A percentile compares a stretch with the other conserved stretches of the same genome.
Conservation (phyloP, 2,888 invertebrate species). For the Diarsia mendica region DNA sequence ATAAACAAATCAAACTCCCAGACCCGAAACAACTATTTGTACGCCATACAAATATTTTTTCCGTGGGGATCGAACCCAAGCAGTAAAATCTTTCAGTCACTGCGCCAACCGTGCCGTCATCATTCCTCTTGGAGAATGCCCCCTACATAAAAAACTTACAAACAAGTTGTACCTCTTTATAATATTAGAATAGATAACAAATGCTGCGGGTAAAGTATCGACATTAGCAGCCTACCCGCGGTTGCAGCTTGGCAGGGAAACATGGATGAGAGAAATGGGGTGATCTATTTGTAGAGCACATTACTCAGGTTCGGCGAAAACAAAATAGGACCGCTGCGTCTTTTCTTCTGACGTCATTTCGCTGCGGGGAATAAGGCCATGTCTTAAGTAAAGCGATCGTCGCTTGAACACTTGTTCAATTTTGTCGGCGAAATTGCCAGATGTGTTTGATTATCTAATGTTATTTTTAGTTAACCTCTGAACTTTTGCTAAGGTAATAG, state of each 20-base stretch:
- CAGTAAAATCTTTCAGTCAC: too few species aligned
- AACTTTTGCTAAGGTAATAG: not conserved
- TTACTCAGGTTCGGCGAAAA: slow-evolving; percentile 42
- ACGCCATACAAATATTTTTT: too few species aligned
- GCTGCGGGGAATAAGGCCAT: slow-evolving; percentile 3
- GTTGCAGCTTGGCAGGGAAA: slow-evolving; percentile 29
- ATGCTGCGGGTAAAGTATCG: slow-evolving; percentile 17
- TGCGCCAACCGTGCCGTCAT: too few species aligned
- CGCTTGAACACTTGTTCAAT: not conserved
- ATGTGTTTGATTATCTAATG: not conserved
- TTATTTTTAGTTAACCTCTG: not conserved
- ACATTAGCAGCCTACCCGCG: slow-evolving; percentile 30
- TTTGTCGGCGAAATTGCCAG: not conserved
- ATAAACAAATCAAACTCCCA: too few species aligned
- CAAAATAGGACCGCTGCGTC: slow-evolving; percentile 41
- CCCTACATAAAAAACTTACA: too few species aligned
- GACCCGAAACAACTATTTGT: too few species aligned
- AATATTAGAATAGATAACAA: not conserved
- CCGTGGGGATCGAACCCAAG: too few species aligned
- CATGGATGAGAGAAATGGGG: slow-evolving; percentile 26
- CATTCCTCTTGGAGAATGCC: too few species aligned
- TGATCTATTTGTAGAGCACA: slow-evolving; percentile 37
- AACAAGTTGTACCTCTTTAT: too few species aligned
- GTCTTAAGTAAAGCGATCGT: not conserved
- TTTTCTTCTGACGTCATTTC: slow-evolving; percentile 40